Evolutionary conservation across 2,888 invertebrate genomes (phyloP).

Genomic region (Amaurobius ferox): DNA sequence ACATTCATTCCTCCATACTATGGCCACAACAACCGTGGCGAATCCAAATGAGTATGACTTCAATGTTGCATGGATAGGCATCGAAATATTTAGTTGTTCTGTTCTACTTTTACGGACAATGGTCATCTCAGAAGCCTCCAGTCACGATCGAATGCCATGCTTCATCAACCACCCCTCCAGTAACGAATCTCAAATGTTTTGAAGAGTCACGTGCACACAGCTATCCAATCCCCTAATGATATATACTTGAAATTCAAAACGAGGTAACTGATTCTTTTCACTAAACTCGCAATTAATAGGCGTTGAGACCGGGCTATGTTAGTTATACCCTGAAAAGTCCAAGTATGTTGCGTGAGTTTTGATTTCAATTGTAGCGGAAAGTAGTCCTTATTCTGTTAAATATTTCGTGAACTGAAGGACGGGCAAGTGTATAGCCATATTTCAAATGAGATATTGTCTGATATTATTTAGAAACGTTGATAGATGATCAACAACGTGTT

Average conservation of each 20-base stretch:
- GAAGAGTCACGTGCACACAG: conserved; percentile 50
- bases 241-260: conserved; percentile 27
- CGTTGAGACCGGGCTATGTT: conserved; percentile 1
- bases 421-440: too few species aligned
- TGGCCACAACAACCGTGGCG: neutral
- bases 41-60: neutral
- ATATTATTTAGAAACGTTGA: too few species aligned
- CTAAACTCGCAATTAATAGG: conserved; percentile 45
- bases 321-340: neutral
- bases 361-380: neutral
- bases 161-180: conserved; percentile 40
- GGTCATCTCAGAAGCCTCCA: conserved; percentile 27
- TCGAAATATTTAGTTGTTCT: too few species aligned
- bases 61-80: too few species aligned
- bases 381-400: neutral
- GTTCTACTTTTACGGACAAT: conserved; percentile 2
- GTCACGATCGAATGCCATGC: conserved; percentile 60
- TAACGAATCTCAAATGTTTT: conserved; percentile 45
- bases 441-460: too few species aligned
- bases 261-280: conserved; percentile 28
- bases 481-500: too few species aligned
- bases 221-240: conserved; percentile 61
- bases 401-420: neutral
- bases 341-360: neutral
- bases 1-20: neutral